Evolutionary conservation across 1,140 invertebrate genomes (phyloP).

Genomic region (Oncopodura yosiiana): DNA sequence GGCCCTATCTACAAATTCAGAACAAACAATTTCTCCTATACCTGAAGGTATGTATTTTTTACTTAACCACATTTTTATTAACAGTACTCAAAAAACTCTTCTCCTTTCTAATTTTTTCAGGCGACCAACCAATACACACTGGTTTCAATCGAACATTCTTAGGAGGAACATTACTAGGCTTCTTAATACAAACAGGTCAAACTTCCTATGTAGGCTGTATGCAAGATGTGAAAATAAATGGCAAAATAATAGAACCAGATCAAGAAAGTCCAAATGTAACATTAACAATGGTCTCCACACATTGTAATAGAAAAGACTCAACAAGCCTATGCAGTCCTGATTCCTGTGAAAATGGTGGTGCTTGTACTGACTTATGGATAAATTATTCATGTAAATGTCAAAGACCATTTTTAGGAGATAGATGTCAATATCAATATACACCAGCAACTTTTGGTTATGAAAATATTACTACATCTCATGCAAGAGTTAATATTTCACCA

Average conservation of each 20-base stretch:
- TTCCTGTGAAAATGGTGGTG: slow-evolving; percentile 74
- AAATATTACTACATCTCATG: slow-evolving; percentile 59
- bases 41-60: slow-evolving; percentile 40
- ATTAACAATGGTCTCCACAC: slow-evolving; percentile 48
- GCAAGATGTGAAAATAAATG: slow-evolving; percentile 79
- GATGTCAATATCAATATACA: slow-evolving; percentile 75
- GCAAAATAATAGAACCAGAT: slow-evolving; percentile 42
- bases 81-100: slow-evolving; percentile 44
- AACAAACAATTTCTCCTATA: slow-evolving; percentile 79
- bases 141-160: slow-evolving; percentile 71
- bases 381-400: slow-evolving; percentile 75
- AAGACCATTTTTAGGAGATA: slow-evolving; percentile 72
- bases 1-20: slow-evolving; percentile 65
- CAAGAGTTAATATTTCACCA: slow-evolving; percentile 57
- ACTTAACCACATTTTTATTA: too few species aligned
- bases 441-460: slow-evolving; percentile 85
- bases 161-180: slow-evolving; percentile 53
- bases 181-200: slow-evolving; percentile 39
- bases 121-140: slow-evolving; percentile 43
- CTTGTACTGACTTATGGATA: slow-evolving; percentile 80
- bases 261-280: slow-evolving; percentile 41
- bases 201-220: slow-evolving; percentile 80
- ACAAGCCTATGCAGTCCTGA: slow-evolving; percentile 64
- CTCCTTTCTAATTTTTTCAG: too few species aligned
- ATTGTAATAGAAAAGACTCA: slow-evolving; percentile 62